Base-by-base conservation (phyloP, 2,113 vertebrate species). In the Oncorhynchus kisutch region DNA sequence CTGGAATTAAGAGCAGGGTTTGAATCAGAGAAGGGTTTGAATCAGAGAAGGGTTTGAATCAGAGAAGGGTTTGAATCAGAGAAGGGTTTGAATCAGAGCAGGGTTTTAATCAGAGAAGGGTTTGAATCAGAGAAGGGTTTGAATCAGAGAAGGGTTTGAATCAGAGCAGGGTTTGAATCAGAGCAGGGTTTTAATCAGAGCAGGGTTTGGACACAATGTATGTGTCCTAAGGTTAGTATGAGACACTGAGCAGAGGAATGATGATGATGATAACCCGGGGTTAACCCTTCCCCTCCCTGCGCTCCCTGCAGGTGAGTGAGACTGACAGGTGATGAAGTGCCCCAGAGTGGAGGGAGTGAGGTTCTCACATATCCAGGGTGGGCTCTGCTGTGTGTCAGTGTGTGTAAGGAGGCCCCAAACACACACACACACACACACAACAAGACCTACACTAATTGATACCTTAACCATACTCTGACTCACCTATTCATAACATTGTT, bases 1-100 rank as follows among this genome's bases (percentile, higher is more conserved):
- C 39, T 25, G 70, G 70, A 20, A 18, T 4, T 20, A 74, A 79
- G 75, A 75, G 65, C 78, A 86, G 34, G 39, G 29, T 31, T 31
- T 31, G 29, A 31, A 31, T 31, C 29, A 31, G 29, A 5, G 29
- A 0, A 31, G 29, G 29, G 29, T 31, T 31, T 31, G 29, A 31
- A 31, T 31, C 29, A 31, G 29, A 4, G 34, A 6, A 34, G 34
- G 34, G 34, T 34, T 8, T 34, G 34, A 29, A 29, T 29, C 29
- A 29, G 29, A 29, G 29, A 4, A 29, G 29, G 29, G 29, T 39
- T 39, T 39, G 34, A 69, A 73, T 75, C 79, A 73, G 29, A 29
- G 27, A 3, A 29, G 27, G 27, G 27, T 29, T 29, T 29, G 27
- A 29, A 29, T 3, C 3, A 79, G 75, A 75, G 65, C 78, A 86